A percentile compares a stretch with the other conserved stretches of the same genome.
These are phyloP conservation scores for Oreochromis mossambicus DNA, from an alignment of 2,797 vertebrate species.

Conservation along the genomic window DNA sequence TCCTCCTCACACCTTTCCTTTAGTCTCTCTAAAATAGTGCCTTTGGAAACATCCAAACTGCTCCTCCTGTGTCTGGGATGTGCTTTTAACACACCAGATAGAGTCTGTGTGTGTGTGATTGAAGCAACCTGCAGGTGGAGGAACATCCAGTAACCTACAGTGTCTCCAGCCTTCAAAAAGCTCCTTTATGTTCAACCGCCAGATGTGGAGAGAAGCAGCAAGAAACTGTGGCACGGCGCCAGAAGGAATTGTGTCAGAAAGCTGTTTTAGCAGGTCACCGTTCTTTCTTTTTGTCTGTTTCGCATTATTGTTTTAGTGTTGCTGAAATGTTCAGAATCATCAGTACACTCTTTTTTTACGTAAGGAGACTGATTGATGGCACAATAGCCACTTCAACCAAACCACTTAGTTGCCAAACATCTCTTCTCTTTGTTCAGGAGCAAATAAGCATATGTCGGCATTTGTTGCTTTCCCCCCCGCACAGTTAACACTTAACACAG, in stretches of 20 bases:
- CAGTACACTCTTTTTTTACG: neutral
- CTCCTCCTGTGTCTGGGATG: constrained; percentile 55
- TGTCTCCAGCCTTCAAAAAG: constrained; percentile 59
- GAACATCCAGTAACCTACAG: constrained; percentile 58
- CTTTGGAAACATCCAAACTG: constrained; percentile 62
- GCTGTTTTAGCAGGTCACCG: constrained; percentile 33
- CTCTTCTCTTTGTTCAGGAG: neutral
- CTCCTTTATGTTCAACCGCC: constrained; percentile 51
- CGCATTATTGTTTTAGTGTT: neutral
- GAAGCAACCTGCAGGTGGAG: constrained; percentile 61
- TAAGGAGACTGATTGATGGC: neutral
- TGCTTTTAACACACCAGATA: constrained; percentile 60
- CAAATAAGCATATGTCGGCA: neutral
- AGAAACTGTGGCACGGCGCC: constrained; percentile 52
- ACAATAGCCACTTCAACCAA: neutral
- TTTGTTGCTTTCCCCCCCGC: neutral
- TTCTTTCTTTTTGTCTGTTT: constrained; percentile 6
- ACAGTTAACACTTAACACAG: neutral
- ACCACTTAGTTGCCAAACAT: neutral
- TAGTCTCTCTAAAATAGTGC: constrained; percentile 50
- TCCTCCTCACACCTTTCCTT: constrained; percentile 65
- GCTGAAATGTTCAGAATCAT: neutral
- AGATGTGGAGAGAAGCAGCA: constrained; percentile 53
- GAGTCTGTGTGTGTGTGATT: constrained; percentile 38
- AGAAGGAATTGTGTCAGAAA: constrained; percentile 46